A percentile compares a stretch with the other conserved stretches of the same genome.
Evolutionary conservation across 2,888 invertebrate species (phyloP).

Genomic region (Dynastes grantii): DNA sequence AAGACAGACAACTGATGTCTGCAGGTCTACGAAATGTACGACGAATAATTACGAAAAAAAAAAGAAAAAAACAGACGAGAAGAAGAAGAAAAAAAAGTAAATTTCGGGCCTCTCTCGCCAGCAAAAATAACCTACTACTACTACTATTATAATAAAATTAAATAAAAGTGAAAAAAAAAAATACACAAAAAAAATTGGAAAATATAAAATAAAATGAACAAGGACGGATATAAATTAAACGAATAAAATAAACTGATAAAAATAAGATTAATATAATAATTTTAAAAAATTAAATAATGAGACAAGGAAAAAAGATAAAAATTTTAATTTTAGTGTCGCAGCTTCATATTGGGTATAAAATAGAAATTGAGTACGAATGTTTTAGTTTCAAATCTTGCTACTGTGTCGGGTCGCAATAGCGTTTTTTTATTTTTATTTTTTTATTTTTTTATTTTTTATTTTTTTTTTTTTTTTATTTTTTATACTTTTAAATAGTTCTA

Average conservation of each 20-base stretch:
- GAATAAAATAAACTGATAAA: conserved; percentile 6
- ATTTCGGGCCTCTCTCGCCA: conserved; percentile 21
- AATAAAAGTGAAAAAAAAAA: not conserved
- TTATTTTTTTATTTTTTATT: too few relatives aligned
- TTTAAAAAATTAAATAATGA: not conserved
- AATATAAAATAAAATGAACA: conserved; percentile 6
- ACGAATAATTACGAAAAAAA: conserved; percentile 33
- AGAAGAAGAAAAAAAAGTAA: conserved; percentile 2
- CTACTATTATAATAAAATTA: conserved; percentile 5
- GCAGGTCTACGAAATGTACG: conserved; percentile 50
- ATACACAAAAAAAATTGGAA: not conserved
- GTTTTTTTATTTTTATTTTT: too few relatives aligned
- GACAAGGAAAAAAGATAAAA: too few relatives aligned
- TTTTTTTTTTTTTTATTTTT: too few relatives aligned
- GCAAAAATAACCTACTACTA: conserved; percentile 1
- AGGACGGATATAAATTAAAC: not conserved
- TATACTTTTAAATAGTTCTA: too few relatives aligned
- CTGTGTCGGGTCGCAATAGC: too few relatives aligned
- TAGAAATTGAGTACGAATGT: too few relatives aligned
- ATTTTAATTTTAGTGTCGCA: too few relatives aligned
- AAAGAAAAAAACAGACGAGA: too few relatives aligned
- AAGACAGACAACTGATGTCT: conserved; percentile 72
- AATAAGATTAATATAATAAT: conserved; percentile 1
- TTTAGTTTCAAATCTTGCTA: too few relatives aligned
- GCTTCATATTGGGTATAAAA: too few relatives aligned